A percentile compares a stretch with the other conserved stretches of the same genome.
These are phyloP conservation scores for Autographa gamma DNA, from an alignment of 2,888 invertebrate genomes.

Conservation along the genomic window DNA sequence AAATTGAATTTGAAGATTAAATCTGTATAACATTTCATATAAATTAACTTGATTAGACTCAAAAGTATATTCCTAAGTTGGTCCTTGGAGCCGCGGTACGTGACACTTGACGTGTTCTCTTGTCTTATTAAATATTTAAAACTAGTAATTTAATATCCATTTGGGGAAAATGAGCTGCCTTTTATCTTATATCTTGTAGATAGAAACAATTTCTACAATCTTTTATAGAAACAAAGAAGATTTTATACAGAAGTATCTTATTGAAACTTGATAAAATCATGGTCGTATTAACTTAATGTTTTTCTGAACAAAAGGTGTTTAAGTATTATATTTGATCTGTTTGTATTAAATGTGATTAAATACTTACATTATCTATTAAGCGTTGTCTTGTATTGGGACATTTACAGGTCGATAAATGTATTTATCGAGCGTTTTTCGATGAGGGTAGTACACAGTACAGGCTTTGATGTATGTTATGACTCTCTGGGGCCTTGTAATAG, in stretches of 20 bases:
- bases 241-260: no score
- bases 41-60: background rate
- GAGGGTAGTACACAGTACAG: no score
- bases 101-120: slow-evolving; percentile 22
- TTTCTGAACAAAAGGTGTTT: no score
- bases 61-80: slow-evolving; percentile 9
- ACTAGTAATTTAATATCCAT: slow-evolving; percentile 19
- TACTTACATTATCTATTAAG: no score
- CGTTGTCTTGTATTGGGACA: no score
- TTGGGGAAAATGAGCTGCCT: slow-evolving; percentile 7
- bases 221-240: background rate
- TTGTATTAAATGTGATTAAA: no score
- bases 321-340: no score
- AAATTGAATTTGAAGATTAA: background rate
- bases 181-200: slow-evolving; percentile 10
- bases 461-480: background rate
- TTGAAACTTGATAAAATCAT: no score
- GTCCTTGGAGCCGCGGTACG: slow-evolving; percentile 11
- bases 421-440: no score
- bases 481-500: background rate
- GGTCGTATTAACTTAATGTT: no score
- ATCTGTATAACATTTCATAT: background rate
- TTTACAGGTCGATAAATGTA: no score
- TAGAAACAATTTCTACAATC: background rate
- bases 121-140: slow-evolving; percentile 30